Evolutionary conservation across 2,888 invertebrate species (phyloP).

Genomic region (Lapara coniferarum): DNA sequence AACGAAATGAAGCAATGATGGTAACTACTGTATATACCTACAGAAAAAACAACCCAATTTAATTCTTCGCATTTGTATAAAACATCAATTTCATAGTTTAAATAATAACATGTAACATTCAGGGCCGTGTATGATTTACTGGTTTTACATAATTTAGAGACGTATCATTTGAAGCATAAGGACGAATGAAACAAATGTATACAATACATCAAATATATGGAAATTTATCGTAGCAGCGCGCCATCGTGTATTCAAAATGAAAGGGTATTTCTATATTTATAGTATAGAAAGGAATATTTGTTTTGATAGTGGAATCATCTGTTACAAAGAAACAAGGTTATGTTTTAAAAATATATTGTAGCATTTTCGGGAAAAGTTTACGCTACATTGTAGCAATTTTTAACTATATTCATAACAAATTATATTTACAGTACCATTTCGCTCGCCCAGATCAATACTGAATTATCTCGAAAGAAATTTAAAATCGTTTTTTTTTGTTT

Average conservation of each 20-base stretch:
- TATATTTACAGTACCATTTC: too few relatives aligned
- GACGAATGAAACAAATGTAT: conserved; percentile 18
- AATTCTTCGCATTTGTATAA: too few relatives aligned
- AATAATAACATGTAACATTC: too few relatives aligned
- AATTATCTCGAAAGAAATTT: too few relatives aligned
- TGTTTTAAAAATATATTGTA: conserved; percentile 1
- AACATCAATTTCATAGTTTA: too few relatives aligned
- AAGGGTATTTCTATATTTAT: conserved; percentile 16
- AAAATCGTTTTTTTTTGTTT: too few relatives aligned
- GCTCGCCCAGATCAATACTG: too few relatives aligned
- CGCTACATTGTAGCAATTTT: too few relatives aligned
- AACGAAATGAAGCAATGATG: too few relatives aligned
- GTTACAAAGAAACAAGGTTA: background rate
- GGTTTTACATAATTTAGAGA: background rate
- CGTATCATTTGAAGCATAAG: conserved; percentile 1
- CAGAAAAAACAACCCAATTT: too few relatives aligned
- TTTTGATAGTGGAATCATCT: conserved; percentile 8
- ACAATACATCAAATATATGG: conserved; percentile 21
- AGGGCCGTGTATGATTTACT: background rate
- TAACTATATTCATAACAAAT: too few relatives aligned
- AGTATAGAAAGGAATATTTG: conserved; percentile 18
- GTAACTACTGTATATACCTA: too few relatives aligned
- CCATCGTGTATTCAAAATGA: conserved; percentile 17
- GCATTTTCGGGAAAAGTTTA: background rate
- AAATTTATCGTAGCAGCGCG: conserved; percentile 13